Evolutionary conservation across 1,140 invertebrate species (phyloP).

Genomic region (Cecropterus lyciades): DNA sequence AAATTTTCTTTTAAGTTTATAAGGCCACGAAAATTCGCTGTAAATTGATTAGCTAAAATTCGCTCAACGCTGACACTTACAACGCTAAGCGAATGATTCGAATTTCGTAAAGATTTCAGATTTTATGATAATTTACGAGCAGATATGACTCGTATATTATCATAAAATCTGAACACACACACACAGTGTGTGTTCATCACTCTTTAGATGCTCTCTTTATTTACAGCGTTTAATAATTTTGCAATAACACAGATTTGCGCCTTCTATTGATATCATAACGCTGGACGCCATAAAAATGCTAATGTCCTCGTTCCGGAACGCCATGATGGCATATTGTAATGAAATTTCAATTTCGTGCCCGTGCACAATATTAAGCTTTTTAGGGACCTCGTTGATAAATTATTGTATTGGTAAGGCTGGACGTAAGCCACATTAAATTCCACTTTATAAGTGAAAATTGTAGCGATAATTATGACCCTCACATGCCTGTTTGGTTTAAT

Average conservation of each 20-base stretch:
- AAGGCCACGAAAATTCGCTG: no score
- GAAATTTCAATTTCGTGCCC: conserved; percentile 33
- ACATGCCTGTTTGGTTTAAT: no score
- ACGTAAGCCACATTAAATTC: not conserved
- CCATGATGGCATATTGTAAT: conserved; percentile 28
- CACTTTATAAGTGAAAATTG: conserved; percentile 2
- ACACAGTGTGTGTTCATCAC: no score
- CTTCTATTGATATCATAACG: conserved; percentile 11
- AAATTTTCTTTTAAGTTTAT: no score
- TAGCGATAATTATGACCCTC: not conserved
- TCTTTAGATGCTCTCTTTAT: no score
- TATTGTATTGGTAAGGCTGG: not conserved
- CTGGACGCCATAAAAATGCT: conserved; percentile 32
- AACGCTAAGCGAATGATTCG: no score
- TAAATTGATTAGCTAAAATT: no score
- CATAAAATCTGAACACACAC: no score
- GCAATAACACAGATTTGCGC: conserved; percentile 19
- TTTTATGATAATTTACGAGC: no score
- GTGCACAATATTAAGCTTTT: conserved; percentile 34
- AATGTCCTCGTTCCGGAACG: conserved; percentile 8
- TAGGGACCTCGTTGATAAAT: conserved; percentile 22
- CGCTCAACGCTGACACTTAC: no score
- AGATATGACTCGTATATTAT: no score
- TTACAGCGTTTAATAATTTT: not conserved
- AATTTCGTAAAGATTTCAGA: no score